These are phyloP conservation scores for Eupithecia insigniata DNA, from an alignment of 2,888 invertebrate species.

Conservation along the genomic window DNA sequence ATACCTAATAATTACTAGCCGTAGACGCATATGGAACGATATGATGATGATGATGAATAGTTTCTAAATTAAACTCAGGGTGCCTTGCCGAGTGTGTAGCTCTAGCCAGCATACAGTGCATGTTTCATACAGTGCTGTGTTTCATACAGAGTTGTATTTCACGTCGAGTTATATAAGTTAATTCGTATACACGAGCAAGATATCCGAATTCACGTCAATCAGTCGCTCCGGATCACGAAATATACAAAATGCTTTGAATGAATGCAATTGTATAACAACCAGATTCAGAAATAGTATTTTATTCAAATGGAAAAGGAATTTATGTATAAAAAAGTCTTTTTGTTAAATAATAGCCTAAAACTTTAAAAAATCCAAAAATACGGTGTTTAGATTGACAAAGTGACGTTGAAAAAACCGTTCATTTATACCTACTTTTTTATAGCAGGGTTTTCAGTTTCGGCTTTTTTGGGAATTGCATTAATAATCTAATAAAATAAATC, in stretches of 20 bases:
- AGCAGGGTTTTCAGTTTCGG: not conserved
- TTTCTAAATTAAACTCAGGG: too few relatives aligned
- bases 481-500: too few relatives aligned
- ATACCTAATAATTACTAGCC: too few relatives aligned
- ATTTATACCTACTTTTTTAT: not conserved
- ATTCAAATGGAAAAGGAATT: not conserved
- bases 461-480: not conserved
- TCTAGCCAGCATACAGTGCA: too few relatives aligned
- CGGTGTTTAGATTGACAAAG: not conserved
- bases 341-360: not conserved
- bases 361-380: not conserved
- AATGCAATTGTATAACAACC: not conserved
- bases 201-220: slow-evolving; percentile 38
- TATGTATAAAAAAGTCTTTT: not conserved
- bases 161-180: slow-evolving; percentile 24
- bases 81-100: too few relatives aligned
- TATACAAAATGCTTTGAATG: slow-evolving; percentile 11
- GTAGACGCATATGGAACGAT: too few relatives aligned
- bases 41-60: too few relatives aligned
- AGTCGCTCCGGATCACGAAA: slow-evolving; percentile 36
- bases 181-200: slow-evolving; percentile 16
- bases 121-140: not conserved
- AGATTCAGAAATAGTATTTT: not conserved
- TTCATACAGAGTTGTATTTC: slow-evolving; percentile 23
- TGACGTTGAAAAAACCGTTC: not conserved